Base-by-base conservation (phyloP, 2,113 vertebrate genomes). In the Phaetusa simplex region DNA sequence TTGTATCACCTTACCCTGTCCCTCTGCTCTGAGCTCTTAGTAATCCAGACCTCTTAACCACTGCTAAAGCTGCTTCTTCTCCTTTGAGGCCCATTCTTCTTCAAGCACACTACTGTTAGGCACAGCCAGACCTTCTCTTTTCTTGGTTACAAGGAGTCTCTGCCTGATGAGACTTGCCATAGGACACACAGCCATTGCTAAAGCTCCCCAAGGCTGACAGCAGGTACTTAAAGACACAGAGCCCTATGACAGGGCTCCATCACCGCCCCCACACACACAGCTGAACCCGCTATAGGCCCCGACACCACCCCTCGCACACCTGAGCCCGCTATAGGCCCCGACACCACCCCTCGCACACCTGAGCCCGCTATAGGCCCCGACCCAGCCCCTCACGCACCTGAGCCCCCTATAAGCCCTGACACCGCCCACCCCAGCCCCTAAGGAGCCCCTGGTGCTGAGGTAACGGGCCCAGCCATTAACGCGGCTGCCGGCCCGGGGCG, bases 361-460 rank as follows among this genome's bases (percentile, higher is more conserved):
- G 30, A 73, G 6, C 8, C 14, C 7, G 4, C 50, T 16, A 12
- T 6, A 22, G 34, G 14, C 11, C 21, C 42, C 5, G 8, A 24
- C 53, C 6, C 43, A 7, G 8, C 16, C 3, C 45, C 32, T 14
- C 56, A 7, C n/a, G 6, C 17, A 14, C n/a, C 69, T 7, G 13
- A 19, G 12, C 4, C 43, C 3, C 0, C 16, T 3, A 2, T 0
- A 21, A 40, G 32, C 4, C 27, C 21, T 6, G 7, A 11, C 3
- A 5, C 34, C 5, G 9, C 42, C 56, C 56, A 8, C 21, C 12
- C 47, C 9, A 10, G 3, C 5, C 38, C 38, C 14, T 7, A 12
- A 20, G 21, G 7, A n/a, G 21, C 9, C 24, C 5, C 8, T 17
- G 11, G 29, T 29, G 22, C 77, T 12, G 30, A 32, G 15, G 43